Percentiles rank a stretch among this genome's conserved stretches.
These are phyloP conservation scores for Percina caprodes DNA, from an alignment of 2,113 vertebrate species.

Conservation along the genomic window DNA sequence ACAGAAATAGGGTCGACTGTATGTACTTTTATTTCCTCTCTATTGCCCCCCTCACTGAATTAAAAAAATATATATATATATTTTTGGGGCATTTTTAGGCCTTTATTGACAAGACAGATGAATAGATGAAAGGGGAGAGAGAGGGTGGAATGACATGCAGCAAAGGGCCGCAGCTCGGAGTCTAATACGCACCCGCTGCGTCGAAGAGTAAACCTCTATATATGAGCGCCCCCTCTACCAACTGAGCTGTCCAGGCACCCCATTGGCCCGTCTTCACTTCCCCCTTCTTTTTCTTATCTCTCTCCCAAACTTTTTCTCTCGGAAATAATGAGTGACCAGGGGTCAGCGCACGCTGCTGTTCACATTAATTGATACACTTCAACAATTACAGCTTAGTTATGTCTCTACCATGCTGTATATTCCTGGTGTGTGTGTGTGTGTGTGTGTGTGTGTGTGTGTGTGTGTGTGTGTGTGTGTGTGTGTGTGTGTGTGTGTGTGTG, in stretches of 20 bases:
- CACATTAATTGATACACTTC: constrained; percentile 81
- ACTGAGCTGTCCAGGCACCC: too few species aligned
- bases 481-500: constrained; percentile 20
- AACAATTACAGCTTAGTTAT: constrained; percentile 82
- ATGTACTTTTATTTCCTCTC: not conserved
- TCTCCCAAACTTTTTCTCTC: not conserved
- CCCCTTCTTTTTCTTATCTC: not conserved
- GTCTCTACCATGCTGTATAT: constrained; percentile 75
- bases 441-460: not conserved
- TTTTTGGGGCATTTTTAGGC: too few species aligned
- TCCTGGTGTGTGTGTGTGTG: constrained; percentile 50
- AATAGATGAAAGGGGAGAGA: too few species aligned
- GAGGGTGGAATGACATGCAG: too few species aligned
- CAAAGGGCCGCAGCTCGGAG: too few species aligned
- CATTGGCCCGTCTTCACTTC: not conserved
- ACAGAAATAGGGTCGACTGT: not conserved
- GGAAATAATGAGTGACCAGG: constrained; percentile 59
- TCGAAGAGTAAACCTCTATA: too few species aligned
- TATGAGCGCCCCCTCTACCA: too few species aligned
- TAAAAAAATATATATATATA: too few species aligned
- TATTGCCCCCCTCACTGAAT: not conserved
- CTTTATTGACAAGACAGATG: too few species aligned
- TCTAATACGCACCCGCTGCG: too few species aligned
- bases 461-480: constrained; percentile 11
- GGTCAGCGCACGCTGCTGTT: constrained; percentile 77